Base-by-base conservation (phyloP, 2,113 vertebrate genomes). In the Cinclus mexicanus region DNA sequence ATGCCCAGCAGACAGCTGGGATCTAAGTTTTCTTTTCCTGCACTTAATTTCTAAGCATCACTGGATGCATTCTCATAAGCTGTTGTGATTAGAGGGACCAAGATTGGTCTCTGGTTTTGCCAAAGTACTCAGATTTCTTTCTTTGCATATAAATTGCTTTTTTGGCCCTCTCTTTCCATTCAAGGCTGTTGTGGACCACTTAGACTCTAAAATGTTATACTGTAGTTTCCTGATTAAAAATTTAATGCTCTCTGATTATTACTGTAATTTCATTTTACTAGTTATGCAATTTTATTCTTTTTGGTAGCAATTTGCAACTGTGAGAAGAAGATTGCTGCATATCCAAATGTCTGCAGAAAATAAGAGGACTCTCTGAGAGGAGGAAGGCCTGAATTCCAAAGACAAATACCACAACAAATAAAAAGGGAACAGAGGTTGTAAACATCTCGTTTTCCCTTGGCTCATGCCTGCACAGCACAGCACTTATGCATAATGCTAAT, bases 331-430 rank as follows among this genome's bases (percentile, higher is more conserved):
- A 37, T 20, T 50, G 33, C 22, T 82, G 9, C 14, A 37, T 31
- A 81, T 57, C 19, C 13, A 65, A 57, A 70, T 0, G 1, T 33
- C 25, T 57, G 11, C 29, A 55, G 39, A 57, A 3, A 75, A 46
- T 35, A 37, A 31, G 15, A 11, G 0, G 0, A 37, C 11, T n/a
- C 3, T 26, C 7, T 33, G 21, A 65, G 17, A 2, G 7, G 11
- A 68, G 19, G 8, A 68, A 93, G 25, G 14, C 21, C 52, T 78
- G 39, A 69, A 55, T 75, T 79, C 49, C 41, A 47, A 74, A 49
- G 55, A 25, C 28, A 19, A 1, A 1, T 17, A 29, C 37, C 47
- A 37, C 52, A 84, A 46, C 6, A 78, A 41, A 53, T 25, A 71
- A 74, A 57, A 60, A 17, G 8, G 37, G 42, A 42, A n/a, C 6